Conservation (phyloP, 2,113 vertebrate species). For the Carassius gibelio region DNA sequence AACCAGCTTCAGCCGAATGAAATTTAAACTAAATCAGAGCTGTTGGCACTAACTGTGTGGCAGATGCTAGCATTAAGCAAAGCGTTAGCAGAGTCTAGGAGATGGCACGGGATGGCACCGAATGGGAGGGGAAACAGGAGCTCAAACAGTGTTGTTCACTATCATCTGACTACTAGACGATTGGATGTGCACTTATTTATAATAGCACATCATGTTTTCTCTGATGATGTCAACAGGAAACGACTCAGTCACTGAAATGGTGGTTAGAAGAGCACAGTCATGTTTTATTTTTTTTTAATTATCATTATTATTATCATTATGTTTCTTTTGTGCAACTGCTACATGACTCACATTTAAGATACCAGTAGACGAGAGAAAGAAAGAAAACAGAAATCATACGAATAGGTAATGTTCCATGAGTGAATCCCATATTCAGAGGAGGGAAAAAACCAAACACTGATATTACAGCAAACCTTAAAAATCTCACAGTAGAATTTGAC, state of each 20-base stretch:
- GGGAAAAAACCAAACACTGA: slow-evolving; percentile 74
- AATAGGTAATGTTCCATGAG: slow-evolving; percentile 80
- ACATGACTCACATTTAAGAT: slow-evolving; percentile 91
- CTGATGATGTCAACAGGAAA: slow-evolving; percentile 13
- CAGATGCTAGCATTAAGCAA: slow-evolving; percentile 53
- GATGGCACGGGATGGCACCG: slow-evolving; percentile 55
- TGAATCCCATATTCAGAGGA: slow-evolving; percentile 71
- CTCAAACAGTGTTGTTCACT: slow-evolving; percentile 45
- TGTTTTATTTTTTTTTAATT: slow-evolving; percentile 60
- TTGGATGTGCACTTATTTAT: background rate
- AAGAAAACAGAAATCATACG: slow-evolving; percentile 47
- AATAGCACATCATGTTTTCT: background rate
- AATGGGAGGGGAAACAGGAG: slow-evolving; percentile 24
- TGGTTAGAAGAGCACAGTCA: slow-evolving; percentile 80
- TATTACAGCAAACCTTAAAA: slow-evolving; percentile 77
- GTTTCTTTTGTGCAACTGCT: slow-evolving; percentile 89
- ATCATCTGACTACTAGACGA: slow-evolving; percentile 9
- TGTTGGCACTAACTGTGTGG: slow-evolving; percentile 36
- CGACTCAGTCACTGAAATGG: slow-evolving; percentile 44
- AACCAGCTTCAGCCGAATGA: background rate
- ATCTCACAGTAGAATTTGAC: slow-evolving; percentile 88
- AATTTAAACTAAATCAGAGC: slow-evolving; percentile 34
- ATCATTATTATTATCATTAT: slow-evolving; percentile 58
- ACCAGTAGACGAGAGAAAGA: slow-evolving; percentile 82
- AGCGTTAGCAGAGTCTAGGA: slow-evolving; percentile 48